A percentile compares a stretch with the other conserved stretches of the same genome.
phyloP scores from a whole-genome alignment of 2,113 vertebrate species.

The Grammomys dolichurus region DNA sequence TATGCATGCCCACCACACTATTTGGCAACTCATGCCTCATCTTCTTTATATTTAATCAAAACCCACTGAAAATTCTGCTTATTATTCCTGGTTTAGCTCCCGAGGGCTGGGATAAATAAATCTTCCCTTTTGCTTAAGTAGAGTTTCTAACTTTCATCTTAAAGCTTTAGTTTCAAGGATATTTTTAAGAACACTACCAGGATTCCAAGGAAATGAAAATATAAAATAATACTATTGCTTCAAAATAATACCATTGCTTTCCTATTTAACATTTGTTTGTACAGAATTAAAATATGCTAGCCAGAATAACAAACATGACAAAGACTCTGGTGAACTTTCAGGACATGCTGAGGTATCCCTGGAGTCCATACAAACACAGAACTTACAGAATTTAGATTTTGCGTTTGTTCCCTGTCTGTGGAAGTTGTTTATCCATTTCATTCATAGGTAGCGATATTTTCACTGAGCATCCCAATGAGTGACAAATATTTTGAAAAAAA shows the following conservation, averaged over 20 bases:
- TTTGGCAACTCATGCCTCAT: not conserved
- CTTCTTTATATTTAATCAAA: constrained; percentile 52
- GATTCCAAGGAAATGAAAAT: not conserved
- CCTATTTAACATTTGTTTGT: not conserved
- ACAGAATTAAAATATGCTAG: not conserved
- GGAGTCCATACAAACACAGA: not conserved
- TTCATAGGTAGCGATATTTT: not conserved
- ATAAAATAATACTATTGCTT: not conserved
- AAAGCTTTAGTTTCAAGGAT: constrained; percentile 19
- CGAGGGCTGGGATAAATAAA: not conserved
- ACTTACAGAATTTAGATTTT: not conserved
- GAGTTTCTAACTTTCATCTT: not conserved
- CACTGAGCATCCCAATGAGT: not conserved
- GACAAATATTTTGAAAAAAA: not conserved
- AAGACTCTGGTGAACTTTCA: not conserved
- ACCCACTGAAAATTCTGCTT: not conserved
- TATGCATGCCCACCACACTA: not conserved
- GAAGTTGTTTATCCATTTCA: not conserved
- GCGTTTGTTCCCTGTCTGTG: not conserved
- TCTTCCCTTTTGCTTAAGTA: not conserved
- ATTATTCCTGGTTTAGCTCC: not conserved
- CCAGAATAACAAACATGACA: not conserved
- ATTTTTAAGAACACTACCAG: not conserved
- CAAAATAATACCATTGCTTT: not conserved
- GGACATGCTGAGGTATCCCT: too few relatives aligned